Evolutionary conservation across 2,888 invertebrate genomes (phyloP).

Genomic region (Vesta saturnalis): DNA sequence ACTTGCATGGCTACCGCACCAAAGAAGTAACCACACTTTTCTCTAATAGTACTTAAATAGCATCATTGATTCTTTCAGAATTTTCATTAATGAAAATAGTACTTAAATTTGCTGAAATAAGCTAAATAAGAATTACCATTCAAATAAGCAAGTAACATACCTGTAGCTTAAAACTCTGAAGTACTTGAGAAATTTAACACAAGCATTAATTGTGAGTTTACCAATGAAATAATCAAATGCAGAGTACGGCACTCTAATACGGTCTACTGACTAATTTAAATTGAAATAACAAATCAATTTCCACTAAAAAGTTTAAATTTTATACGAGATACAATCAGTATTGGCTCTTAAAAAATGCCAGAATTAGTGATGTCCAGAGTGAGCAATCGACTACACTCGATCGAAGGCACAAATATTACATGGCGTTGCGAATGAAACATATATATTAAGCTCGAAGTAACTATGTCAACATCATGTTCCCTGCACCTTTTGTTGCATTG

Average conservation of each 20-base stretch:
- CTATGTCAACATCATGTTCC: too few relatives aligned
- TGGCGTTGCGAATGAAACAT: too few relatives aligned
- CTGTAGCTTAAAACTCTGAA: conserved; percentile 66
- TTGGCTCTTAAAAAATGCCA: too few relatives aligned
- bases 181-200: conserved; percentile 68
- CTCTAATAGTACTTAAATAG: conserved; percentile 74
- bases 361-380: too few relatives aligned
- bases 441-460: too few relatives aligned
- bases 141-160: conserved; percentile 54
- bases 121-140: background rate
- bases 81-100: conserved; percentile 76
- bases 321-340: too few relatives aligned
- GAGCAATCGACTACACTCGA: too few relatives aligned
- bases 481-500: too few relatives aligned
- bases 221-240: conserved; percentile 69
- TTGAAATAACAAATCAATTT: conserved; percentile 68
- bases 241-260: conserved; percentile 70
- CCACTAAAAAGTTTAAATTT: conserved; percentile 59
- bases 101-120: conserved; percentile 69
- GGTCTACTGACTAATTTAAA: conserved; percentile 67
- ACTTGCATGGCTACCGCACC: conserved; percentile 70
- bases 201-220: conserved; percentile 71
- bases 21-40: conserved; percentile 71
- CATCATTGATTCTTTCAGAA: conserved; percentile 72
- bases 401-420: too few relatives aligned